Percentiles rank a stretch among this genome's conserved stretches.
phyloP scores from a whole-genome alignment of 2,888 invertebrate genomes.

The Chelonus formosanus region DNA sequence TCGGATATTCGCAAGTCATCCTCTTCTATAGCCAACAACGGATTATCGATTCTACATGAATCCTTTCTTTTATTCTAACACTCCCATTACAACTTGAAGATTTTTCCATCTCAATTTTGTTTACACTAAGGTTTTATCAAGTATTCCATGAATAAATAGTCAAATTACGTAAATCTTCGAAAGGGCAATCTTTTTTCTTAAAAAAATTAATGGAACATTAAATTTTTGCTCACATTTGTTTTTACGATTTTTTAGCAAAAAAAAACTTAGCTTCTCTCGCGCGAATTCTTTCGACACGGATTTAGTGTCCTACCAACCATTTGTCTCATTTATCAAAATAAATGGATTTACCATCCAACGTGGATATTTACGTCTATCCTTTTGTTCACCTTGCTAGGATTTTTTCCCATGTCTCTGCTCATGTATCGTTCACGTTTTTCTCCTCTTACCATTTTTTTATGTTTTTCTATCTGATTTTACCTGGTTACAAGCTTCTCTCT shows the following conservation, averaged over 20 bases:
- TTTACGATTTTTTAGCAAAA: background rate
- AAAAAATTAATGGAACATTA: background rate
- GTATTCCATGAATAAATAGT: background rate
- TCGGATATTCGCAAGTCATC: conserved; percentile 3
- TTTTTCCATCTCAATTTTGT: background rate
- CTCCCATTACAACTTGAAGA: background rate
- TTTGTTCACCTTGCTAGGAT: conserved; percentile 4
- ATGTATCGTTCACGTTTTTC: background rate
- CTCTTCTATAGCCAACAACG: conserved; percentile 4
- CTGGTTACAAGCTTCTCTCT: conserved; percentile 16
- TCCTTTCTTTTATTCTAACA: background rate
- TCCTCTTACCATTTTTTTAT: background rate
- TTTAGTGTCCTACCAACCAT: conserved; percentile 28
- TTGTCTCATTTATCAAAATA: conserved; percentile 45
- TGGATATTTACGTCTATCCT: conserved; percentile 32
- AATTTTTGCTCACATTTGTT: background rate
- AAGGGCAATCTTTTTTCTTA: background rate
- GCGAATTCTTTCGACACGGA: conserved; percentile 1
- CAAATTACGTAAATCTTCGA: background rate
- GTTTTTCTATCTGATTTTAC: background rate
- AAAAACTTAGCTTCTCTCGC: background rate
- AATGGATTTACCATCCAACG: conserved; percentile 42
- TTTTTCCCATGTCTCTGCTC: conserved; percentile 18
- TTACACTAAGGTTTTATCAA: background rate
- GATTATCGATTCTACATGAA: conserved; percentile 16